Evolutionary conservation across 2,113 vertebrate species (phyloP), one percentile per base, ranked within the genome.

Genomic region (Regulus satrapa): DNA sequence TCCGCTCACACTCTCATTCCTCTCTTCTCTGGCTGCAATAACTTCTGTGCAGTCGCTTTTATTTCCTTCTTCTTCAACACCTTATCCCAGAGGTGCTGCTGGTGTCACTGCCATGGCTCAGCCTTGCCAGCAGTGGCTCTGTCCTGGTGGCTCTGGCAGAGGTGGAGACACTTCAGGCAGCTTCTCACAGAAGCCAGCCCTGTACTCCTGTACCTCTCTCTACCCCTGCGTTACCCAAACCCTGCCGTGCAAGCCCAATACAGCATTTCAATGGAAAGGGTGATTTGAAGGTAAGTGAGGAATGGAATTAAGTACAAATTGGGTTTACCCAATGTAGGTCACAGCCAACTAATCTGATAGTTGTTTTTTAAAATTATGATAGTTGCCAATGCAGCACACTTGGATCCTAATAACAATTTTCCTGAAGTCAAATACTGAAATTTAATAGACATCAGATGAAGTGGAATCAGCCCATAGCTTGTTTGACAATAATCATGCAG

Each of bases 171-270:
- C 36, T 26, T 49, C 71, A 31, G 52, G 19, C 18, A 68, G 14
- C 62, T 67, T 32, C 73, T 82, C 61, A 52, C 45, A 40, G 68
- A 40, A 45, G 29, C 20, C n/a, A 61, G 6, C 17, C 28, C 46
- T 52, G 7, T 45, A 14, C 13, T 46, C 38, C n/a, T 74, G 14
- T 14, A 54, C 23, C 40, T 68, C 19, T 24, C 6, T 18, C 29
- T 9, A 40, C 29, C 19, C 19, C 17, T 21, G 46, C 0, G 0
- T 18, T 54, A 8, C 29, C 46, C 34, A 75, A 61, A 36, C 48
- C 21, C 32, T 62, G 21, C 40, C 25, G 14, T 18, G 14, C 10
- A 62, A 75, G 32, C 25, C 31, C 38, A 41, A 9, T 11, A 8
- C 62, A 76, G 20, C 40, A 14, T 48, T 85, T 76, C 21, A 43